These are phyloP conservation scores for Acromyrmex echinatior DNA, from an alignment of 1,140 invertebrate genomes.

Conservation along the genomic window DNA sequence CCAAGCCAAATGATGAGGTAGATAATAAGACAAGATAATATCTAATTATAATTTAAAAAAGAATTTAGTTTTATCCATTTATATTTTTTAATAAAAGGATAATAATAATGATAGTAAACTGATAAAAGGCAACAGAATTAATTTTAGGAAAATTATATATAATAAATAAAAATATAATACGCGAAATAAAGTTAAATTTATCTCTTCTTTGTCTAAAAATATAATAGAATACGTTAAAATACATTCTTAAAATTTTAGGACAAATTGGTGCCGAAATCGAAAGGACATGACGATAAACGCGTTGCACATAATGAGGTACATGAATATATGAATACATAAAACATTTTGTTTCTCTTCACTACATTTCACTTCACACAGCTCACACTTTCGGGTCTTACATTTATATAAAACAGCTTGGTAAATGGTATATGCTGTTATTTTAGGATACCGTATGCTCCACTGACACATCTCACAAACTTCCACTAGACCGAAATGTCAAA, in stretches of 20 bases:
- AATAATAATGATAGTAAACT: neutral
- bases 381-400: neutral
- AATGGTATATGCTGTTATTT: slow-evolving; percentile 1
- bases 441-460: neutral
- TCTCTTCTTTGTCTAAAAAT: too few species aligned
- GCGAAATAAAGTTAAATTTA: slow-evolving; percentile 8
- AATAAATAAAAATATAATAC: slow-evolving; percentile 3
- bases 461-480: slow-evolving; percentile 20
- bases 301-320: slow-evolving; percentile 30
- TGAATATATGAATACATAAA: neutral
- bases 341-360: neutral
- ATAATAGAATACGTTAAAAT: neutral
- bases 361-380: neutral
- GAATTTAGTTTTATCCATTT: slow-evolving; percentile 6
- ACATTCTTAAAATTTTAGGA: slow-evolving; percentile 35
- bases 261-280: slow-evolving; percentile 8
- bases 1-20: slow-evolving; percentile 32
- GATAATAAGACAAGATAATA: slow-evolving; percentile 8
- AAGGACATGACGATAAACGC: slow-evolving; percentile 10
- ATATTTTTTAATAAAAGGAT: neutral
- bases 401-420: neutral
- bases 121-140: neutral
- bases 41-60: neutral
- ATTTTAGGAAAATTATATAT: neutral
- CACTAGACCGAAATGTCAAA: slow-evolving; percentile 41